phyloP scores from a whole-genome alignment of 1,140 invertebrate genomes.

The Lethrus apterus region DNA sequence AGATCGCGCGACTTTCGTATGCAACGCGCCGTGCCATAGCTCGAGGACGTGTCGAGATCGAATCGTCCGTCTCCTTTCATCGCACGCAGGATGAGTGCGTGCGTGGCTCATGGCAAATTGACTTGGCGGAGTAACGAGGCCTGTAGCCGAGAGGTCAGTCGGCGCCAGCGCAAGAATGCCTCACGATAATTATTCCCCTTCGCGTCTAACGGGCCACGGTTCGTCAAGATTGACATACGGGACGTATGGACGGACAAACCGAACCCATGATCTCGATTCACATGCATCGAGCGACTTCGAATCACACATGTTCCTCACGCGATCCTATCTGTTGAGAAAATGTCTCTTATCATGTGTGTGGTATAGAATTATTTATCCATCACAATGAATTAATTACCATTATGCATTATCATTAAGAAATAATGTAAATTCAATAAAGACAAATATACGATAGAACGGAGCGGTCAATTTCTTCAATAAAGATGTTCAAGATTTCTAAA shows the following conservation, averaged over 20 bases:
- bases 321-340: too few species aligned
- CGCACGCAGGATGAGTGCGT: conserved; percentile 6
- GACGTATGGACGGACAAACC: too few species aligned
- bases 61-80: conserved; percentile 4
- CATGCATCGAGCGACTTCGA: conserved; percentile 5
- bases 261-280: too few species aligned
- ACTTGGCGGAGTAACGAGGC: conserved; percentile 24
- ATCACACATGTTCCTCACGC: too few species aligned
- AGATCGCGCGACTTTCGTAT: too few species aligned
- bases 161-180: conserved; percentile 24
- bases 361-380: neutral
- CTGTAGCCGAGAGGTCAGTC: conserved; percentile 24
- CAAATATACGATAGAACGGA: too few species aligned
- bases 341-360: too few species aligned
- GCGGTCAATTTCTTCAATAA: too few species aligned
- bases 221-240: too few species aligned
- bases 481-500: too few species aligned
- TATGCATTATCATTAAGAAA: too few species aligned
- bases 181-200: conserved; percentile 19
- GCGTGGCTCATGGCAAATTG: conserved; percentile 23
- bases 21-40: conserved; percentile 4
- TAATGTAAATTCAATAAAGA: too few species aligned
- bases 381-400: neutral
- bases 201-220: conserved; percentile 19
- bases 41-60: neutral